Evolutionary conservation across 2,888 invertebrate genomes (phyloP).

Genomic region (Blera fallax): DNA sequence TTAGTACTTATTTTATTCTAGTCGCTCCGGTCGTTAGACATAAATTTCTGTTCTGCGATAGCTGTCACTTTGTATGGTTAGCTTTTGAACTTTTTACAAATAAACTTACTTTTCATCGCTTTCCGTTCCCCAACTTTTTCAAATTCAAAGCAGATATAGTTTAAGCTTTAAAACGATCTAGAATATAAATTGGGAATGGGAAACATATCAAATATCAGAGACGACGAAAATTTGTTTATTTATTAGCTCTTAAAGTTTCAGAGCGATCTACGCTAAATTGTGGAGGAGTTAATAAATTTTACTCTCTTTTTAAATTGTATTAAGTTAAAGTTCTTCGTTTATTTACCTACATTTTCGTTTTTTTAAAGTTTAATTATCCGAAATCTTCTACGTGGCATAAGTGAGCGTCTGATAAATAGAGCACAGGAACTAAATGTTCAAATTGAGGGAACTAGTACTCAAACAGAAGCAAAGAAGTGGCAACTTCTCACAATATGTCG

Average conservation of each 20-base stretch:
- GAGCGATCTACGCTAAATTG: background rate
- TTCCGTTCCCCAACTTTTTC: too few species aligned
- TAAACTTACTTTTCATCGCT: too few species aligned
- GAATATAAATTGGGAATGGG: too few species aligned
- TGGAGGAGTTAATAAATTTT: background rate
- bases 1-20: too few species aligned
- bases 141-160: too few species aligned
- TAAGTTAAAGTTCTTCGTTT: background rate
- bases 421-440: constrained; percentile 81
- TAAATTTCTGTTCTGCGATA: too few species aligned
- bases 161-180: too few species aligned
- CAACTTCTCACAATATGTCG: constrained; percentile 85
- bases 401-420: constrained; percentile 81
- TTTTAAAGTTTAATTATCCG: constrained; percentile 81
- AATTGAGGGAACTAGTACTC: constrained; percentile 78
- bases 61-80: too few species aligned
- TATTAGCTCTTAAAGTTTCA: background rate
- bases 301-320: background rate
- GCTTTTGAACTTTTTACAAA: too few species aligned
- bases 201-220: too few species aligned
- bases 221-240: too few species aligned
- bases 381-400: constrained; percentile 82
- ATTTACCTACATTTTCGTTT: background rate
- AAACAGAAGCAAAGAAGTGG: constrained; percentile 79
- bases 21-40: too few species aligned